Percentiles rank a stretch among this genome's conserved stretches.
Conservation (phyloP, 2,797 vertebrate genomes). For the Fundulus diaphanus region DNA sequence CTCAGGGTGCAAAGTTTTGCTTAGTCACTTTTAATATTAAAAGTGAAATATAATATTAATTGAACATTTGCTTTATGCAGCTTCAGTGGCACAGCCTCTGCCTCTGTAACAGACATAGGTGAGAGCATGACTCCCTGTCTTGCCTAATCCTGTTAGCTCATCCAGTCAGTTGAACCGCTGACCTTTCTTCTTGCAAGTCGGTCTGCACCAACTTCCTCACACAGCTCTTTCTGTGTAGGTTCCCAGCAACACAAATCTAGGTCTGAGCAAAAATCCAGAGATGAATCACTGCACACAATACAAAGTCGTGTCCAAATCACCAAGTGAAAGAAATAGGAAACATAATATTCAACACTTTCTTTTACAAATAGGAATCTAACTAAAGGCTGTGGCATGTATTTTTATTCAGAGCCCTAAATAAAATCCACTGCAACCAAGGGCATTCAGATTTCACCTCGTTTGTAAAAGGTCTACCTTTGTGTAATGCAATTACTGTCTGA, state of each 20-base stretch:
- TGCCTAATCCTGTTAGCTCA: conserved; percentile 33
- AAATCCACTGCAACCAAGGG: too few relatives aligned
- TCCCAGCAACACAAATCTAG: conserved; percentile 2
- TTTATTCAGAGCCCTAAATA: too few relatives aligned
- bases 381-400: too few relatives aligned
- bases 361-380: too few relatives aligned
- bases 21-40: neutral
- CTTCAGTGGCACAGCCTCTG: neutral
- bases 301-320: neutral
- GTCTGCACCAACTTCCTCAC: conserved; percentile 4
- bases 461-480: too few relatives aligned
- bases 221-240: neutral
- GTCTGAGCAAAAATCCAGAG: conserved; percentile 6
- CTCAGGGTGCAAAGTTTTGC: neutral
- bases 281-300: neutral
- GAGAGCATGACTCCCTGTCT: conserved; percentile 42
- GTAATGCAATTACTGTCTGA: too few relatives aligned
- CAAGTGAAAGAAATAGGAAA: neutral
- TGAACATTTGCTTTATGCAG: neutral
- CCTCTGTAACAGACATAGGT: conserved; percentile 11
- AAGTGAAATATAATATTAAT: neutral
- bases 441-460: too few relatives aligned
- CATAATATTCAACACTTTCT: too few relatives aligned
- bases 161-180: conserved; percentile 28
- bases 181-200: conserved; percentile 30